Conservation (phyloP, 2,113 vertebrate genomes). For the Apistogramma diplotaenia region DNA sequence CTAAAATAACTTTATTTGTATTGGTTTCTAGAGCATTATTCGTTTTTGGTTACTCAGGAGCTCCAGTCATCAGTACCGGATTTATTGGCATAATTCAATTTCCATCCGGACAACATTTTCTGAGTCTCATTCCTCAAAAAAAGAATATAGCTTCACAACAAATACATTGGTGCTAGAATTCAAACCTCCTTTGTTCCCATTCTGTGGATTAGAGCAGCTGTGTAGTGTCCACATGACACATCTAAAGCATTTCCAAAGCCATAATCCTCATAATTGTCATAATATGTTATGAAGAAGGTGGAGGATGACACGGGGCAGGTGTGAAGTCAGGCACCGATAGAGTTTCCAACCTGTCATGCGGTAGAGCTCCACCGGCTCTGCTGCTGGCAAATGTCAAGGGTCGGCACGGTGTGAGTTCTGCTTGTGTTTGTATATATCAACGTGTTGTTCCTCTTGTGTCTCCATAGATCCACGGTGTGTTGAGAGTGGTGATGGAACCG, state of each 20-base stretch:
- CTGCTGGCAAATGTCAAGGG: slow-evolving; percentile 46
- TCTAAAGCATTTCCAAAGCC: slow-evolving; percentile 1
- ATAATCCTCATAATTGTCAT: slow-evolving; percentile 47
- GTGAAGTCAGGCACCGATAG: slow-evolving; percentile 32
- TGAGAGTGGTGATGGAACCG: slow-evolving; percentile 96
- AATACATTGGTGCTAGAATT: slow-evolving; percentile 10
- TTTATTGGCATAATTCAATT: neutral
- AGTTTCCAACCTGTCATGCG: slow-evolving; percentile 50
- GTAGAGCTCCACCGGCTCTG: neutral
- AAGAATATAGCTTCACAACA: slow-evolving; percentile 7
- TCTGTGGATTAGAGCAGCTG: slow-evolving; percentile 41
- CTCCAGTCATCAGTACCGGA: neutral
- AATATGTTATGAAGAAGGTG: slow-evolving; percentile 42
- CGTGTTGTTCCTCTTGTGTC: slow-evolving; percentile 41
- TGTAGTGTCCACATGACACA: slow-evolving; percentile 19
- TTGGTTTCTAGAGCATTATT: neutral
- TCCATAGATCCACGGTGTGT: slow-evolving; percentile 88
- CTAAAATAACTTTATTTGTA: neutral
- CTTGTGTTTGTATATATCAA: slow-evolving; percentile 3
- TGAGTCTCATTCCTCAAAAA: neutral
- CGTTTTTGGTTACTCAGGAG: neutral
- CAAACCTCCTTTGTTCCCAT: slow-evolving; percentile 3
- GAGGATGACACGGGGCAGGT: slow-evolving; percentile 29
- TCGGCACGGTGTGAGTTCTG: neutral
- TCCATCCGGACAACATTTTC: neutral